Evolutionary conservation across 2,113 vertebrate species (phyloP).

Genomic region (Himantopus leucocephalus): DNA sequence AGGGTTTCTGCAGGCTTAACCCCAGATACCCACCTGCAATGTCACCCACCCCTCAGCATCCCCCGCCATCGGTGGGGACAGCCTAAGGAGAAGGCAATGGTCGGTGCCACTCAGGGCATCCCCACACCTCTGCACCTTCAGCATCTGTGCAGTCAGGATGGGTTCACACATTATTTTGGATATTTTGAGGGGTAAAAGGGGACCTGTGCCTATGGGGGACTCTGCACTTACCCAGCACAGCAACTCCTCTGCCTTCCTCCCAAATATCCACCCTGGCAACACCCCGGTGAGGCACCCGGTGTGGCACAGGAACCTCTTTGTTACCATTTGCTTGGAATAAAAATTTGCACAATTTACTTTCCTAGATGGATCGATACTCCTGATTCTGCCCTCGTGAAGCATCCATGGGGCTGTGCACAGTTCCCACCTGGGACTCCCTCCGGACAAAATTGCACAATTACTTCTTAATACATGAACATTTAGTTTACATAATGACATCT

Average conservation of each 20-base stretch:
- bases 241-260: neutral
- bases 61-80: neutral
- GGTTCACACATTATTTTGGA: neutral
- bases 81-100: neutral
- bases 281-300: fast-evolving
- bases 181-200: neutral
- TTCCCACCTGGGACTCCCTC: neutral
- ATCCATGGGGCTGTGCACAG: fast-evolving
- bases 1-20: neutral
- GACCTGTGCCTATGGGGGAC: neutral
- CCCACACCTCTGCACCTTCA: neutral
- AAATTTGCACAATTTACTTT: neutral
- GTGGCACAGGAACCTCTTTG: neutral
- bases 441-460: neutral
- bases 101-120: neutral
- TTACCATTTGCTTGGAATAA: neutral
- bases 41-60: fast-evolving
- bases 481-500: neutral
- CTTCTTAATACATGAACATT: neutral
- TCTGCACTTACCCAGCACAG: neutral
- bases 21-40: neutral
- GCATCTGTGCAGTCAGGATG: neutral
- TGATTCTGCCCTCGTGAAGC: neutral
- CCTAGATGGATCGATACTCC: neutral
- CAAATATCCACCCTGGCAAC: neutral